Conservation (phyloP, 2,797 vertebrate genomes). For the Sciurus vulgaris region DNA sequence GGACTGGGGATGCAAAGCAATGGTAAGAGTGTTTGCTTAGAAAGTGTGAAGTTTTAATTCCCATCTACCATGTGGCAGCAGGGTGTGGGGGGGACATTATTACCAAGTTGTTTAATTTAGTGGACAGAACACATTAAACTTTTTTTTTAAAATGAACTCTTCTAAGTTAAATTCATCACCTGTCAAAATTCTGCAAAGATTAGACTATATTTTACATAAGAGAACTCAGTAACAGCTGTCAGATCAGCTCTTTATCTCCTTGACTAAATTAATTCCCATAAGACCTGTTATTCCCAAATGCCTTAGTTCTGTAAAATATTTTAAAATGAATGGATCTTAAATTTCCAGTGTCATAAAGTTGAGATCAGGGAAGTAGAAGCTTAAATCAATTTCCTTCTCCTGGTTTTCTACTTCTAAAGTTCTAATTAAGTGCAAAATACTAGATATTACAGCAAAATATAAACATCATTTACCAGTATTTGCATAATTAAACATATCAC, state of each 20-base stretch:
- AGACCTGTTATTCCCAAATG: slow-evolving; percentile 6
- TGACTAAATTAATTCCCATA: slow-evolving; percentile 53
- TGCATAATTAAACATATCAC: slow-evolving; percentile 37
- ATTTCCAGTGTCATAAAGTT: slow-evolving; percentile 47
- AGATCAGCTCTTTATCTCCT: slow-evolving; percentile 40
- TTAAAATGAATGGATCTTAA: slow-evolving; percentile 55
- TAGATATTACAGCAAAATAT: slow-evolving; percentile 39
- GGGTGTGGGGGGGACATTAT: neutral
- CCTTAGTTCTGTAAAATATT: slow-evolving; percentile 61
- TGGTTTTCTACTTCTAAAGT: neutral
- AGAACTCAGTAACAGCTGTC: slow-evolving; percentile 55
- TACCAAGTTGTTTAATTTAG: slow-evolving; percentile 3
- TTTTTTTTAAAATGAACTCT: neutral
- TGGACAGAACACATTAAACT: slow-evolving; percentile 40
- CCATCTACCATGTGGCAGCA: neutral
- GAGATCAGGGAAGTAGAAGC: neutral
- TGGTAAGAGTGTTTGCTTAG: neutral
- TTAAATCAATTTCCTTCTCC: slow-evolving; percentile 16
- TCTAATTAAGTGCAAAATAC: slow-evolving; percentile 45
- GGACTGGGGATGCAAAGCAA: neutral
- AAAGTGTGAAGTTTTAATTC: neutral
- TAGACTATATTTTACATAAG: slow-evolving; percentile 29
- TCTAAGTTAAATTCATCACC: slow-evolving; percentile 43
- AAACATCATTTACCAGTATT: slow-evolving; percentile 37
- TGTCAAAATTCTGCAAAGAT: slow-evolving; percentile 63